phyloP scores from a whole-genome alignment of 2,888 invertebrate genomes.

The Ennomos erosarius region DNA sequence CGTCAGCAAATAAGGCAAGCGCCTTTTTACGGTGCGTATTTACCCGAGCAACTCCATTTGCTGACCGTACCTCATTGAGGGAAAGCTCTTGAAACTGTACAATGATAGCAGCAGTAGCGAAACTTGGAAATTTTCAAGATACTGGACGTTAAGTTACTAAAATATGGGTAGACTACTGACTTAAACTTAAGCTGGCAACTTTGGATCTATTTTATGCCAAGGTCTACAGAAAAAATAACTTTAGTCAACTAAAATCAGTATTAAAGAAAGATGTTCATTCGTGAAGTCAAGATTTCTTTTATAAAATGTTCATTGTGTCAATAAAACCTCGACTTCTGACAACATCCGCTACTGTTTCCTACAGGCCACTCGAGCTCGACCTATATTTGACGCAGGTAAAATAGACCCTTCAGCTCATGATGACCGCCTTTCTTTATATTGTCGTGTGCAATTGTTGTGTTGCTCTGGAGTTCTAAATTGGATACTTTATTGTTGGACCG shows the following conservation, averaged over 20 bases:
- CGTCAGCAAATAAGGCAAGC: slow-evolving; percentile 7
- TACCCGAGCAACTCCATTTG: slow-evolving; percentile 15
- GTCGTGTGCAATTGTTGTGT: slow-evolving; percentile 22
- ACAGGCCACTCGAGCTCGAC: slow-evolving; percentile 25
- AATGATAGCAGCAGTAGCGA: slow-evolving; percentile 1
- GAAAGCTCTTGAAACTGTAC: slow-evolving; percentile 5
- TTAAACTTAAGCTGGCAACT: not conserved
- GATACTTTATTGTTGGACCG: slow-evolving; percentile 4
- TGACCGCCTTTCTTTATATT: slow-evolving; percentile 24
- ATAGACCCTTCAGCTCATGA: slow-evolving; percentile 19
- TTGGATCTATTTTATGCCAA: too few relatives aligned
- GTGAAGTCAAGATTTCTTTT: too few relatives aligned
- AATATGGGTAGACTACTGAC: too few relatives aligned
- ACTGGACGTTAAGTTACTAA: too few relatives aligned
- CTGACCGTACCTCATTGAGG: slow-evolving; percentile 16
- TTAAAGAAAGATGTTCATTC: too few relatives aligned
- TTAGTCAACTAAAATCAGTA: too few relatives aligned
- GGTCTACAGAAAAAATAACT: too few relatives aligned
- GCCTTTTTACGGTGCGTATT: slow-evolving; percentile 22
- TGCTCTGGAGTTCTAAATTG: slow-evolving; percentile 17
- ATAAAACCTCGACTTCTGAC: too few relatives aligned
- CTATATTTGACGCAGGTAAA: slow-evolving; percentile 27
- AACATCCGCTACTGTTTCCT: slow-evolving; percentile 2
- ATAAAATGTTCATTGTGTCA: too few relatives aligned
- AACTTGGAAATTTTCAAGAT: not conserved